phyloP scores from a whole-genome alignment of 2,113 vertebrate genomes.

The Scatophagus argus region DNA sequence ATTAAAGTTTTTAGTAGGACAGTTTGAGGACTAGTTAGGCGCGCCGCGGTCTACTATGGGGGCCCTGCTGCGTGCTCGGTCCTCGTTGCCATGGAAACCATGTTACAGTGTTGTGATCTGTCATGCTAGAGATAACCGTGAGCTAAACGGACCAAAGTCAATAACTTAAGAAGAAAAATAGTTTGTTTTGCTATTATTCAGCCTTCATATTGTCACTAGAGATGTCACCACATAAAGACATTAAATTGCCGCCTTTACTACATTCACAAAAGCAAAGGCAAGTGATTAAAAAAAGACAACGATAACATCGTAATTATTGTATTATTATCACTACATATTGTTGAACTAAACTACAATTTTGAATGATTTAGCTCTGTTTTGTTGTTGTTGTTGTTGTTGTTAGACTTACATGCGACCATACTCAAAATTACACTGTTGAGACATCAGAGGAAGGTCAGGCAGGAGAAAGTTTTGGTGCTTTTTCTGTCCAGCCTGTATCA shows the following conservation, averaged over 20 bases:
- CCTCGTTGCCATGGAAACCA: conserved; percentile 75
- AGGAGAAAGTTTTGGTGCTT: neutral
- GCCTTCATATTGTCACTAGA: neutral
- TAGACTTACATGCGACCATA: conserved; percentile 4
- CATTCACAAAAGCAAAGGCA: conserved; percentile 59
- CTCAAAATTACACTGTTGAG: conserved; percentile 3
- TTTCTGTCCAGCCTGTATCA: neutral
- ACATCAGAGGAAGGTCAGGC: neutral
- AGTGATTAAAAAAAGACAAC: conserved; percentile 3
- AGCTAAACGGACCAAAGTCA: neutral
- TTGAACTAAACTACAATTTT: neutral
- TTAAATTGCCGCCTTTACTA: conserved; percentile 60
- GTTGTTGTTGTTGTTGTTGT: neutral
- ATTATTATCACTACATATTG: neutral
- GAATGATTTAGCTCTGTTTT: neutral
- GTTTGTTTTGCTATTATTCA: neutral
- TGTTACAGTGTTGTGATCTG: neutral
- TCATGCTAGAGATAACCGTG: neutral
- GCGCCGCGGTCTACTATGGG: conserved; percentile 41
- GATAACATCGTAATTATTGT: neutral
- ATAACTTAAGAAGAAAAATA: neutral
- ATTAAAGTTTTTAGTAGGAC: conserved; percentile 1
- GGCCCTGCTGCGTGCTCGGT: conserved; percentile 51
- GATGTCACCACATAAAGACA: conserved; percentile 67
- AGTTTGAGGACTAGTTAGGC: conserved; percentile 55